These are phyloP conservation scores for Pseudomyrmex cubaensis DNA, from an alignment of 1,140 invertebrate genomes.

Conservation along the genomic window DNA sequence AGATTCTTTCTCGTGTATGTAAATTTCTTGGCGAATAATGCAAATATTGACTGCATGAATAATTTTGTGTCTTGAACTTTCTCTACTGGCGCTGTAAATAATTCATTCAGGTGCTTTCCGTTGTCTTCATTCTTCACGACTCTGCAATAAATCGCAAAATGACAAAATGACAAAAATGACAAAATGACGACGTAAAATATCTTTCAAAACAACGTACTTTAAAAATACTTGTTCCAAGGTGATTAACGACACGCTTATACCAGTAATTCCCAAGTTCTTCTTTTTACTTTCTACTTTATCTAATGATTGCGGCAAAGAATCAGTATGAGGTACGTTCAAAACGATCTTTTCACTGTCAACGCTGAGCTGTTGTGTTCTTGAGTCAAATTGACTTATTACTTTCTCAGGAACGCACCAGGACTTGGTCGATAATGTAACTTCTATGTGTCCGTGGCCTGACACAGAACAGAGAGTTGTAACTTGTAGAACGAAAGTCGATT, in stretches of 20 bases:
- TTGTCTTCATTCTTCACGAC: conserved; percentile 79
- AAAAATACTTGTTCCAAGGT: conserved; percentile 96
- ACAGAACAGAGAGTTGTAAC: conserved; percentile 53
- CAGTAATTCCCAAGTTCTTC: conserved; percentile 88
- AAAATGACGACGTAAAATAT: conserved; percentile 11
- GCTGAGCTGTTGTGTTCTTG: conserved; percentile 74
- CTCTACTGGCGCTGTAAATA: conserved; percentile 61
- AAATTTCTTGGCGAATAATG: conserved; percentile 79
- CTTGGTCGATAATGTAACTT: conserved; percentile 82
- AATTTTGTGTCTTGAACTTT: conserved; percentile 76
- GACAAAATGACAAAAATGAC: conserved; percentile 29
- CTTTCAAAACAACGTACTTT: conserved; percentile 86
- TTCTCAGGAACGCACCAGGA: conserved; percentile 76
- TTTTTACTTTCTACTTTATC: conserved; percentile 87
- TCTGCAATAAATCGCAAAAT: conserved; percentile 62
- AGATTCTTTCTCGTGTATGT: conserved; percentile 78
- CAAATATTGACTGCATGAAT: conserved; percentile 73
- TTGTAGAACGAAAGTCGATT: conserved; percentile 45
- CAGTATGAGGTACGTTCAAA: conserved; percentile 84
- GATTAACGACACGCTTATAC: conserved; percentile 92
- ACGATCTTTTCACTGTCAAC: conserved; percentile 79
- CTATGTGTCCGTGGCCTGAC: conserved; percentile 81
- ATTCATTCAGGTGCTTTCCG: conserved; percentile 71
- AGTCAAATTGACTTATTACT: conserved; percentile 75
- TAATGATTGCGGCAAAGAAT: conserved; percentile 87